Base-by-base conservation (phyloP, 2,888 invertebrate genomes). In the Habroteleia sp. region DNA sequence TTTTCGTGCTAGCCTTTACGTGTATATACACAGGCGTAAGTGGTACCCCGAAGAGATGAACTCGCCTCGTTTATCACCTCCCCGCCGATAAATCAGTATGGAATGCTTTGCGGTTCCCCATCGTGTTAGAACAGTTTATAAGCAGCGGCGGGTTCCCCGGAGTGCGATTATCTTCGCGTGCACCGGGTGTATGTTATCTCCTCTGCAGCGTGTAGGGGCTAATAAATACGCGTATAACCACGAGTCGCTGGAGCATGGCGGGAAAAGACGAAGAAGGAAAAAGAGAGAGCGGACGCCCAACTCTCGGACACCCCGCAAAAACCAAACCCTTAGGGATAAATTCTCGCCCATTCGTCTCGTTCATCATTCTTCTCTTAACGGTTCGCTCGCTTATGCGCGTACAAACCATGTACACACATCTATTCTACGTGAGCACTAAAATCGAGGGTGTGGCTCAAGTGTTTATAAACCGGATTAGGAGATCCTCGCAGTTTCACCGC, bases 141-240 rank as follows among this genome's bases (percentile, higher is more conserved):
- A 85, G 83, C 83, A 78, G 77, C 79, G 72, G 76, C 77, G 78
- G 73, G 76, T 77, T 84, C 83, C 82, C 84, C 63, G 81, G 86
- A 85, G 85, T 83, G 86, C 84, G 86, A 86, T 87, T 87, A 86
- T 87, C 85, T 83, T 84, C 78, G 83, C 81, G 79, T 84, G 83
- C 82, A 83, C 85, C 84, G 85, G 85, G 83, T 84, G 86, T 85
- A 82, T 83, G 84, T 85, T 86, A 86, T 85, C 84, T 83, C 80
- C 52, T 60, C 54, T 65, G 76, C 76, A 74, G 77, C 75, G 77
- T 74, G 79, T 77, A 79, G 76, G n/a, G n/a, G 77, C 79, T 80
- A 80, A 82, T 82, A 84, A 84, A 84, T 82, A 83, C 78, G 75
- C 78, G 63, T 77, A 76, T 74, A 77, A 79, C 71, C 76, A 74